Evolutionary conservation across 2,888 invertebrate genomes (phyloP).

Genomic region (Onthophagus sagittarius): DNA sequence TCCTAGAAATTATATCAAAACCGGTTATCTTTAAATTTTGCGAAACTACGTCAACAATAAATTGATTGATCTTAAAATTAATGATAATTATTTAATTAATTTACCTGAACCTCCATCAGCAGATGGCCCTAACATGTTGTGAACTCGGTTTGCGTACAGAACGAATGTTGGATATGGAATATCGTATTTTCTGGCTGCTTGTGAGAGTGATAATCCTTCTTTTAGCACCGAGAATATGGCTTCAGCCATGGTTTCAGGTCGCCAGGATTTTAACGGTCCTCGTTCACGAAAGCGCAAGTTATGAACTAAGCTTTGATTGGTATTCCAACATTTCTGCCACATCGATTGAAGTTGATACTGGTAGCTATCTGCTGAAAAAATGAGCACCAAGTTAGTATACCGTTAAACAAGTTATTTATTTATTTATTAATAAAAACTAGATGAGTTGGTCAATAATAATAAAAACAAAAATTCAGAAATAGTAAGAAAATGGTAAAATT

Average conservation of each 20-base stretch:
- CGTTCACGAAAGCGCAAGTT: slow-evolving; percentile 88
- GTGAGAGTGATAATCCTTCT: slow-evolving; percentile 83
- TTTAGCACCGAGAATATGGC: slow-evolving; percentile 90
- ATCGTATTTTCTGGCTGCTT: slow-evolving; percentile 90
- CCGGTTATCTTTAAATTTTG: neutral
- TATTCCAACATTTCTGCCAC: slow-evolving; percentile 97
- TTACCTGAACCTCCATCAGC: slow-evolving; percentile 86
- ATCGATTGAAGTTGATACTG: slow-evolving; percentile 91
- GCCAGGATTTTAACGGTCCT: slow-evolving; percentile 89
- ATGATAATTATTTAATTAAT: no score
- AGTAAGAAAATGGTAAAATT: slow-evolving; percentile 8
- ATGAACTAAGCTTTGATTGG: slow-evolving; percentile 86
- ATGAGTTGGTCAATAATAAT: no score
- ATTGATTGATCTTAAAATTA: neutral
- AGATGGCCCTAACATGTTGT: slow-evolving; percentile 91
- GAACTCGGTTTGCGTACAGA: slow-evolving; percentile 86
- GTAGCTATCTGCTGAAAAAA: slow-evolving; percentile 81
- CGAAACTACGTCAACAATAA: neutral
- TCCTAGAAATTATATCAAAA: neutral
- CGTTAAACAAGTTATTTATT: neutral
- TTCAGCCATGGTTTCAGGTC: slow-evolving; percentile 92
- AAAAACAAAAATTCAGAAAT: slow-evolving; percentile 9
- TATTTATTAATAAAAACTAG: no score
- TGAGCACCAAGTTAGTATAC: slow-evolving; percentile 13
- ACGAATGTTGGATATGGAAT: slow-evolving; percentile 94